These are phyloP conservation scores for Merops nubicus DNA, from an alignment of 2,113 vertebrate species.

Conservation along the genomic window DNA sequence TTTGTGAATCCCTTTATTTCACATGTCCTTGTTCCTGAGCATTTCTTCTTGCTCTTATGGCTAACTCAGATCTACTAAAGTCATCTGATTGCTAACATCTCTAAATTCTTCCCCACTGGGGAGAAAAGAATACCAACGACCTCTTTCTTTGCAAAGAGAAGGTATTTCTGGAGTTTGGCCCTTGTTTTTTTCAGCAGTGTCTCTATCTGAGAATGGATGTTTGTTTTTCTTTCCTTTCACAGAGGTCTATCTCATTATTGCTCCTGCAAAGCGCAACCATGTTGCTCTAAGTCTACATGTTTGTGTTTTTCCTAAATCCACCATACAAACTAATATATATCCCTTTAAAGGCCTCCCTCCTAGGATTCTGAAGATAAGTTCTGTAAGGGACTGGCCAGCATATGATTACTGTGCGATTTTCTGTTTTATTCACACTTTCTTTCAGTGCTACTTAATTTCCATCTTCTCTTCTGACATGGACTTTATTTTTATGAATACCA, in stretches of 20 bases:
- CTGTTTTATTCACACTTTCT: background rate
- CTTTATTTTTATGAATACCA: background rate
- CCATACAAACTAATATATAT: background rate
- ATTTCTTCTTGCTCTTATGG: background rate
- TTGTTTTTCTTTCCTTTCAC: background rate
- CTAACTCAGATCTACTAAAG: background rate
- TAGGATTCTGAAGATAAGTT: background rate
- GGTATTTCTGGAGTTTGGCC: background rate
- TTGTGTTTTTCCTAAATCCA: background rate
- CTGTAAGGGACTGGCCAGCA: background rate
- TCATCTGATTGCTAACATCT: background rate
- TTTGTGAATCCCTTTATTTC: background rate
- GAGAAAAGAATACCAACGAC: background rate
- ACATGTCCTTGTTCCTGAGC: background rate
- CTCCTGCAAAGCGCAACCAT: background rate
- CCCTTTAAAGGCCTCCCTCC: background rate
- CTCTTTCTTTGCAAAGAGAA: background rate
- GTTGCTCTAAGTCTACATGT: background rate
- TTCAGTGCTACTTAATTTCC: background rate
- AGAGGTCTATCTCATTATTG: background rate
- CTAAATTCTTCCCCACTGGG: background rate
- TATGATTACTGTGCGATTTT: background rate
- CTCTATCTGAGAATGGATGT: background rate
- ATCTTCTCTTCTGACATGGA: background rate
- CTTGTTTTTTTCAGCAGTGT: background rate